Evolutionary conservation across 2,113 vertebrate species (phyloP).

Genomic region (Polypterus senegalus): DNA sequence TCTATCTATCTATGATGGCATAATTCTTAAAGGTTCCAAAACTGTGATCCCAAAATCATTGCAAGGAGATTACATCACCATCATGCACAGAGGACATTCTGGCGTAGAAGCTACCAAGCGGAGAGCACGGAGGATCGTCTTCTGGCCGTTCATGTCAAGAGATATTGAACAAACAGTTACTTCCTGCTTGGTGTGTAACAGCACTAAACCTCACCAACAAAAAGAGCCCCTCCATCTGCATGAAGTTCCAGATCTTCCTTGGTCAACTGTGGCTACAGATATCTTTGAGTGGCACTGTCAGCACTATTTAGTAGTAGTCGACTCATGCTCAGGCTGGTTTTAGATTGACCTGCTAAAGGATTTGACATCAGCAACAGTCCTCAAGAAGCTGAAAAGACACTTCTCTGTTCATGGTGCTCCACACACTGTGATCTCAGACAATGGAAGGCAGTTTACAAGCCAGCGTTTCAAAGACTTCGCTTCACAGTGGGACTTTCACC

Average conservation of each 20-base stretch:
- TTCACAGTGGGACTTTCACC: neutral
- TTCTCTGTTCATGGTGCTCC: neutral
- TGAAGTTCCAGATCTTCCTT: neutral
- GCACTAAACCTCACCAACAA: too few relatives aligned
- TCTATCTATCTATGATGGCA: too few relatives aligned
- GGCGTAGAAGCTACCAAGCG: too few relatives aligned
- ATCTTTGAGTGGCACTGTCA: neutral
- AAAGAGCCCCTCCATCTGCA: conserved; percentile 9
- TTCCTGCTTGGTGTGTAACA: too few relatives aligned
- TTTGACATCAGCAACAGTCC: neutral
- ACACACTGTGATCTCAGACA: neutral
- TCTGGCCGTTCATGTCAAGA: too few relatives aligned
- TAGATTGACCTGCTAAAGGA: neutral
- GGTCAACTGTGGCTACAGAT: too few relatives aligned
- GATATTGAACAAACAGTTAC: too few relatives aligned
- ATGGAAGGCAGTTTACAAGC: neutral
- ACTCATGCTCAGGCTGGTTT: neutral
- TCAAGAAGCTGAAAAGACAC: neutral
- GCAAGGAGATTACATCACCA: too few relatives aligned
- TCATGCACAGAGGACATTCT: too few relatives aligned
- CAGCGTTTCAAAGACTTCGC: neutral
- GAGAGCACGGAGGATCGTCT: too few relatives aligned
- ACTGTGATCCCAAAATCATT: too few relatives aligned
- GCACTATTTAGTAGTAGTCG: neutral
- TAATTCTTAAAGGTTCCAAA: too few relatives aligned